Conservation (phyloP, 2,113 vertebrate species). For the Bucco capensis region DNA sequence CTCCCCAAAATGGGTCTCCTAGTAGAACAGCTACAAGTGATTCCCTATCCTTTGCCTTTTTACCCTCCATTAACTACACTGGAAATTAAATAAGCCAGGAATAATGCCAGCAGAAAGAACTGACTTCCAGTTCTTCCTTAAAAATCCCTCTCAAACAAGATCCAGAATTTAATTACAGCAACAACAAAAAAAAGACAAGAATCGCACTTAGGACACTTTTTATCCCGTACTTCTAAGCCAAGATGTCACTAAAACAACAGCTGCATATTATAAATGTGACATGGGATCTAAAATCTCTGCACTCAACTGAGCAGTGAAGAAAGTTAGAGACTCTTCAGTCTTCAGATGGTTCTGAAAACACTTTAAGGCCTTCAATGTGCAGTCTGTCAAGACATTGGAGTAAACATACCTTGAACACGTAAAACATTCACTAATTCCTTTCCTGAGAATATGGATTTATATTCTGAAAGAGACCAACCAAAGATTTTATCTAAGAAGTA, state of each 20-base stretch:
- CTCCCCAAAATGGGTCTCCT: not conserved
- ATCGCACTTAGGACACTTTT: not conserved
- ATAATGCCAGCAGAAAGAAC: not conserved
- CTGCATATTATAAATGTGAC: not conserved
- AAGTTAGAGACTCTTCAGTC: not conserved
- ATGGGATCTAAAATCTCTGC: not conserved
- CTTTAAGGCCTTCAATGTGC: not conserved
- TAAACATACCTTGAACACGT: not conserved
- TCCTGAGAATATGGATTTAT: not conserved
- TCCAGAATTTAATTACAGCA: not conserved
- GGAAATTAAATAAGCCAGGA: not conserved
- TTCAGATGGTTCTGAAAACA: not conserved
- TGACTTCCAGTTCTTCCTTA: conserved; percentile 2
- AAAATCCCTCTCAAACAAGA: not conserved
- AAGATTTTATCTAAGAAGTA: not conserved
- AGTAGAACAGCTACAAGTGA: not conserved
- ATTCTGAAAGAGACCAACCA: not conserved
- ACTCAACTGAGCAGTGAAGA: not conserved
- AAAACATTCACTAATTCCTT: not conserved
- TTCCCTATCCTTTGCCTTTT: not conserved
- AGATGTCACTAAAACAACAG: conserved; percentile 18
- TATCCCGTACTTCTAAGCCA: not conserved
- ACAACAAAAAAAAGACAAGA: not conserved
- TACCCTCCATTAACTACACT: not conserved
- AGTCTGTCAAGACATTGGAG: not conserved